These are phyloP conservation scores for Phortica okadai DNA, from an alignment of 2,888 invertebrate species.

Conservation along the genomic window DNA sequence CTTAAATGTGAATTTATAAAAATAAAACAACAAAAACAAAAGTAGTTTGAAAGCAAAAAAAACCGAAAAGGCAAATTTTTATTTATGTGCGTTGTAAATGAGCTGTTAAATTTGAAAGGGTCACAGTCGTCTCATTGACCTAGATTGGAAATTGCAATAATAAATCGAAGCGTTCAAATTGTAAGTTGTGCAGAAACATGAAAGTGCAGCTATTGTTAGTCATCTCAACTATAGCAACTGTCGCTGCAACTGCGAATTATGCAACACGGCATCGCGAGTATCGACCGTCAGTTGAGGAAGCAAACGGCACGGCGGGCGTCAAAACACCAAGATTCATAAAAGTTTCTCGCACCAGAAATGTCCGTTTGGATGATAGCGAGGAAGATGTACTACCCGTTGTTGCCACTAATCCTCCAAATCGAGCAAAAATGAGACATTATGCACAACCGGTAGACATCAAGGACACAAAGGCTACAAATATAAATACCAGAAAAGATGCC, in stretches of 20 bases:
- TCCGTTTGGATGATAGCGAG: neutral
- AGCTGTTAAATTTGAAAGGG: slow-evolving; percentile 26
- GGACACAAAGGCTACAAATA: neutral
- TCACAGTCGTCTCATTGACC: slow-evolving; percentile 18
- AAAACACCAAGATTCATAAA: slow-evolving; percentile 29
- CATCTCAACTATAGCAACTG: slow-evolving; percentile 42
- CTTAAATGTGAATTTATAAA: slow-evolving; percentile 16
- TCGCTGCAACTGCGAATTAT: slow-evolving; percentile 53
- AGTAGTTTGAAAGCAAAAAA: neutral
- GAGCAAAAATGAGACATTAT: slow-evolving; percentile 37
- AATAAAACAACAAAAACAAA: neutral
- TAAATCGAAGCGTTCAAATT: slow-evolving; percentile 15
- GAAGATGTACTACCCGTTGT: neutral
- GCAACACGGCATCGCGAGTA: slow-evolving; percentile 57
- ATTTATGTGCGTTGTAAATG: slow-evolving; percentile 8
- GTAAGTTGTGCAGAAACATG: slow-evolving; percentile 51
- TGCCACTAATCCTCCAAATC: neutral
- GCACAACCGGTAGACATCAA: slow-evolving; percentile 48
- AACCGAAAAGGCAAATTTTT: slow-evolving; percentile 4
- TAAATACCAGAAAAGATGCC: no score
- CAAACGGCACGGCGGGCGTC: slow-evolving; percentile 31
- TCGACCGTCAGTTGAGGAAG: slow-evolving; percentile 41
- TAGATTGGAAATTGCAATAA: slow-evolving; percentile 1
- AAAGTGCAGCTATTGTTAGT: slow-evolving; percentile 37
- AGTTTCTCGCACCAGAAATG: neutral